A percentile compares a stretch with the other conserved stretches of the same genome.
Evolutionary conservation across 2,888 invertebrate genomes (phyloP).

Genomic region (Xanthostigma xanthostigma): DNA sequence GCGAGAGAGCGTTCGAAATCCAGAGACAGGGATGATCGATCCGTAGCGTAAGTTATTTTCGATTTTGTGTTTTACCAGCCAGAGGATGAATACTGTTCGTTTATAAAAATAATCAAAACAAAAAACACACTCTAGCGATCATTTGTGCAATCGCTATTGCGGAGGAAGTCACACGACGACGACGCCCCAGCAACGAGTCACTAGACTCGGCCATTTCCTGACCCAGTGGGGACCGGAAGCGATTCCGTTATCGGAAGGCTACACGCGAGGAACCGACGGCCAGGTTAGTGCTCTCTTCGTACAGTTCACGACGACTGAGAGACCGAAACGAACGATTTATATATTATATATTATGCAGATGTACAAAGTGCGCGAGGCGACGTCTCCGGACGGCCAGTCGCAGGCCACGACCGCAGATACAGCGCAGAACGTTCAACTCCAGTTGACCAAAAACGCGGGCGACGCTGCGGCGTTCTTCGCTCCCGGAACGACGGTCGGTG

Average conservation of each 20-base stretch:
- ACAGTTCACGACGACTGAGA: neutral
- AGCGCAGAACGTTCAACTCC: too few relatives aligned
- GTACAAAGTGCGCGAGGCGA: too few relatives aligned
- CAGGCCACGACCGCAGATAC: too few relatives aligned
- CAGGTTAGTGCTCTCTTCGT: constrained; percentile 13
- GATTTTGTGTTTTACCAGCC: neutral
- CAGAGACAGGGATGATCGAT: neutral
- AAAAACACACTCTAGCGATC: constrained; percentile 16
- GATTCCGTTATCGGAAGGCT: constrained; percentile 31
- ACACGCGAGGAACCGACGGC: constrained; percentile 23
- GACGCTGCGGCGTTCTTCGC: too few relatives aligned
- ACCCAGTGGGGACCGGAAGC: constrained; percentile 51
- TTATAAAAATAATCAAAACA: too few relatives aligned
- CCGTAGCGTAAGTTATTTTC: neutral
- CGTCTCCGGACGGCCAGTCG: too few relatives aligned
- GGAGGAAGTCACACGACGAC: constrained; percentile 65
- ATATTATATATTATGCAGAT: too few relatives aligned
- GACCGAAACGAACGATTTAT: too few relatives aligned
- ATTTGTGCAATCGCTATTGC: constrained; percentile 57
- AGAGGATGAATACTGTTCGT: too few relatives aligned
- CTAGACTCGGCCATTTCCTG: constrained; percentile 45
- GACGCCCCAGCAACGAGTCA: constrained; percentile 54
- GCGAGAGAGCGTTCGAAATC: constrained; percentile 13
- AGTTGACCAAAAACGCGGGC: too few relatives aligned
- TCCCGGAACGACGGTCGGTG: too few relatives aligned